Evolutionary conservation across 2,797 vertebrate genomes (phyloP).

Genomic region (Limnodromus scolopaceus): DNA sequence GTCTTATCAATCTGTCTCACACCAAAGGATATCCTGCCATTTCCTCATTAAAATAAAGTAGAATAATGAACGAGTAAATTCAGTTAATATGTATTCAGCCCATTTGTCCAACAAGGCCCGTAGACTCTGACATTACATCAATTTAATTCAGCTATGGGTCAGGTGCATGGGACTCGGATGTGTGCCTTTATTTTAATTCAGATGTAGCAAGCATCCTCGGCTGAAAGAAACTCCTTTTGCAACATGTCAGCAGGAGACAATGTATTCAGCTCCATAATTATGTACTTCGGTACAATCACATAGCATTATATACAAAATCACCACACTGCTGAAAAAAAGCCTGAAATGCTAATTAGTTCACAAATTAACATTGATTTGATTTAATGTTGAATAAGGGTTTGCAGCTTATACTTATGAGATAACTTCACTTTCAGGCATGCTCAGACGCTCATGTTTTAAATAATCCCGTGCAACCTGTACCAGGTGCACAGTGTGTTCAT

Average conservation of each 20-base stretch:
- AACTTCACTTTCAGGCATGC: conserved; percentile 73
- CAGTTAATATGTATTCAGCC: neutral
- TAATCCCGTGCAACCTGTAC: conserved; percentile 45
- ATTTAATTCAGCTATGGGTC: neutral
- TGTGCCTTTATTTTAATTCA: conserved; percentile 40
- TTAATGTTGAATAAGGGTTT: conserved; percentile 83
- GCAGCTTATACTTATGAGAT: conserved; percentile 78
- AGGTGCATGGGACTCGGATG: neutral
- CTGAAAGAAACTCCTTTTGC: conserved; percentile 61
- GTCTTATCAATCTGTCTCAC: neutral
- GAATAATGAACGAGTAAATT: neutral
- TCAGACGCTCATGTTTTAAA: conserved; percentile 70
- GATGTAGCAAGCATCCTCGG: conserved; percentile 5
- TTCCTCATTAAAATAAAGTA: conserved; percentile 28
- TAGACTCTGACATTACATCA: neutral
- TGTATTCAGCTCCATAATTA: conserved; percentile 79
- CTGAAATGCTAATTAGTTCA: conserved; percentile 83
- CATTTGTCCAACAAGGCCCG: neutral
- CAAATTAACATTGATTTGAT: conserved; percentile 86
- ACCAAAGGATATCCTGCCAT: neutral
- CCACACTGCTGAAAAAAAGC: conserved; percentile 69
- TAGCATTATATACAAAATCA: conserved; percentile 79
- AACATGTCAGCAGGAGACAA: conserved; percentile 78
- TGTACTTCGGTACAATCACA: conserved; percentile 76
- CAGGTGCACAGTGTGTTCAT: conserved; percentile 45